phyloP scores from a whole-genome alignment of 2,797 vertebrate genomes.

The Cryptoprocta ferox region DNA sequence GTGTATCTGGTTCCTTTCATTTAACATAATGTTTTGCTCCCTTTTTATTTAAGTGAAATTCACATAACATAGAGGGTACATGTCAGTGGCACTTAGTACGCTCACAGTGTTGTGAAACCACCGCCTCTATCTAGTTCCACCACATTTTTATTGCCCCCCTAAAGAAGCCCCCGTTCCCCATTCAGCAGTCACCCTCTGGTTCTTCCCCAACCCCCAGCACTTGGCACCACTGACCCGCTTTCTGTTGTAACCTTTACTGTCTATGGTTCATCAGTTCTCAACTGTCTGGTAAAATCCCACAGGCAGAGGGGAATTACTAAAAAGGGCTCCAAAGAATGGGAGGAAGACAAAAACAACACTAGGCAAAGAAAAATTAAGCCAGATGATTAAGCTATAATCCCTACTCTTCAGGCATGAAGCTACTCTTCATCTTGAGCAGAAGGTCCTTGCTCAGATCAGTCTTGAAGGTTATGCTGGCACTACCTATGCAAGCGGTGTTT shows the following conservation, averaged over 20 bases:
- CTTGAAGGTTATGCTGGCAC: neutral
- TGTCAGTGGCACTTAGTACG: neutral
- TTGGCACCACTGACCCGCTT: neutral
- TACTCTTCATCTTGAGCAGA: neutral
- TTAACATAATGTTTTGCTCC: neutral
- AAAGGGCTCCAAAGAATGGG: neutral
- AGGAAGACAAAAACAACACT: neutral
- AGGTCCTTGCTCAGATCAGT: neutral
- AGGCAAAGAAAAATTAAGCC: neutral
- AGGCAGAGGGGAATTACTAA: neutral
- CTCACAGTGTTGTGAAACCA: neutral
- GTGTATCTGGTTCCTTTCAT: neutral
- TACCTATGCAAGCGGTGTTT: neutral
- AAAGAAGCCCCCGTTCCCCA: fast-evolving
- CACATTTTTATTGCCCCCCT: neutral
- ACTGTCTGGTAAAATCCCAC: neutral
- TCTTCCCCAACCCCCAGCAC: neutral
- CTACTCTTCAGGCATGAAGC: neutral
- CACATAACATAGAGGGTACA: neutral
- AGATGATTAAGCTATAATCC: neutral
- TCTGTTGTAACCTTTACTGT: neutral
- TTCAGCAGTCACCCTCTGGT: too few species aligned
- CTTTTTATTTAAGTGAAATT: neutral
- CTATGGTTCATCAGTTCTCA: neutral
- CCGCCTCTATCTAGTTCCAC: neutral